Percentiles rank a stretch among this genome's conserved stretches.
phyloP scores from a whole-genome alignment of 2,113 vertebrate genomes.

The Pachyramphus minor region DNA sequence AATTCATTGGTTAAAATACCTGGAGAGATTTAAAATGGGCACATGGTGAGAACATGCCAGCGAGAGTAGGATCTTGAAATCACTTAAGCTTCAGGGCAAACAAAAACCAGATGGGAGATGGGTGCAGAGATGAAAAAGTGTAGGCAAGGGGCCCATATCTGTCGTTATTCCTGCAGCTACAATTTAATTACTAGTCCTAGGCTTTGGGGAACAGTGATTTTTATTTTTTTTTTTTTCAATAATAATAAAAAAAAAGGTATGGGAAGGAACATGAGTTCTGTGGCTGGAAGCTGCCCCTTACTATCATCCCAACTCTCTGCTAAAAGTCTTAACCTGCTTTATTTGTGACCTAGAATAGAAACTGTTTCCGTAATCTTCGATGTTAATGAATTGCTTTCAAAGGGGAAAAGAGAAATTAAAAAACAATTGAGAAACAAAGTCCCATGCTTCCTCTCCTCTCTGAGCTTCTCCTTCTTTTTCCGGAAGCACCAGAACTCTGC shows the following conservation, averaged over 20 bases:
- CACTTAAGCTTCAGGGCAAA: conserved; percentile 36
- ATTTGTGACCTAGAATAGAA: not conserved
- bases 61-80: conserved; percentile 3
- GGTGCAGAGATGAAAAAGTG: not conserved
- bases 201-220: not conserved
- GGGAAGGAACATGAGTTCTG: not conserved
- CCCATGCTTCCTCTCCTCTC: not conserved
- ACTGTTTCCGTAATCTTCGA: not conserved
- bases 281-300: not conserved
- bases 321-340: not conserved
- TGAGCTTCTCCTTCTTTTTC: not conserved
- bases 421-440: not conserved
- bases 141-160: not conserved
- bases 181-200: not conserved
- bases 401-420: not conserved
- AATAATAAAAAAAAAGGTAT: not conserved
- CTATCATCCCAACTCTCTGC: not conserved
- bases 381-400: not conserved
- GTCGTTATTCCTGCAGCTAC: conserved; percentile 31
- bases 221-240: not conserved
- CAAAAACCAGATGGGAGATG: conserved; percentile 30
- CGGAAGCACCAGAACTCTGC: not conserved
- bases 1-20: conserved; percentile 21
- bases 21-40: conserved; percentile 18
- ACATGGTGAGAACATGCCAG: not conserved